Evolutionary conservation across 2,888 invertebrate genomes (phyloP).

Genomic region (Brachypterus glaber): DNA sequence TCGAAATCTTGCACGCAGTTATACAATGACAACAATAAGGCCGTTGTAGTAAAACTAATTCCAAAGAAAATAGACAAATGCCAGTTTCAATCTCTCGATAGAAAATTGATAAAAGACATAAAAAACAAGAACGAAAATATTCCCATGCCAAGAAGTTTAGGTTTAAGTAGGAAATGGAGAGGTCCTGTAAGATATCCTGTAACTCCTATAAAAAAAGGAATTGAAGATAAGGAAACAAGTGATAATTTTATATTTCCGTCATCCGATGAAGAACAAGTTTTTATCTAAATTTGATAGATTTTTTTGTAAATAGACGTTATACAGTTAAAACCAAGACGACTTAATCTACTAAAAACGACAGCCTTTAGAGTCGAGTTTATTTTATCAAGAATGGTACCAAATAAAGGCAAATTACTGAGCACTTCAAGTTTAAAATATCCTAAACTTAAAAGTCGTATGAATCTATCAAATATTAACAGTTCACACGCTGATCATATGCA

Average conservation of each 20-base stretch:
- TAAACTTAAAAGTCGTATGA: conserved; percentile 20
- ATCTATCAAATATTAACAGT: conserved; percentile 25
- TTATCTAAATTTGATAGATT: conserved; percentile 43
- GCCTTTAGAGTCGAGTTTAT: conserved; percentile 56
- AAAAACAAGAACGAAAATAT: conserved; percentile 29
- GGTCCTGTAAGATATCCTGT: conserved; percentile 57
- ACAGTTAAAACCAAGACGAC: conserved; percentile 21
- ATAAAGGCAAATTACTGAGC: no score
- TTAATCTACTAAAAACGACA: conserved; percentile 53
- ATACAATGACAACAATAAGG: conserved; percentile 27
- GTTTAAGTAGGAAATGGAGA: conserved; percentile 50
- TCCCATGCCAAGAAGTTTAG: conserved; percentile 50
- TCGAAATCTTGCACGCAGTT: conserved; percentile 35
- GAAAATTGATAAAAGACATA: conserved; percentile 15
- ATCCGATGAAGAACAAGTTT: conserved; percentile 57
- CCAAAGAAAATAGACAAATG: conserved; percentile 27
- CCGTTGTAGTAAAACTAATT: conserved; percentile 35
- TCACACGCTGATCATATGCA: no score
- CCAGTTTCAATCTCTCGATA: conserved; percentile 25
- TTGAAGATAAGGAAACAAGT: conserved; percentile 8
- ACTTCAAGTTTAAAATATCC: no score
- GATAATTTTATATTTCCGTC: conserved; percentile 25
- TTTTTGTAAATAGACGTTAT: no score
- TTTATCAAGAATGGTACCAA: conserved; percentile 41
- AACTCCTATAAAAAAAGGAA: conserved; percentile 48